Evolutionary conservation across 2,797 vertebrate genomes (phyloP).

Genomic region (Spinus pinus): DNA sequence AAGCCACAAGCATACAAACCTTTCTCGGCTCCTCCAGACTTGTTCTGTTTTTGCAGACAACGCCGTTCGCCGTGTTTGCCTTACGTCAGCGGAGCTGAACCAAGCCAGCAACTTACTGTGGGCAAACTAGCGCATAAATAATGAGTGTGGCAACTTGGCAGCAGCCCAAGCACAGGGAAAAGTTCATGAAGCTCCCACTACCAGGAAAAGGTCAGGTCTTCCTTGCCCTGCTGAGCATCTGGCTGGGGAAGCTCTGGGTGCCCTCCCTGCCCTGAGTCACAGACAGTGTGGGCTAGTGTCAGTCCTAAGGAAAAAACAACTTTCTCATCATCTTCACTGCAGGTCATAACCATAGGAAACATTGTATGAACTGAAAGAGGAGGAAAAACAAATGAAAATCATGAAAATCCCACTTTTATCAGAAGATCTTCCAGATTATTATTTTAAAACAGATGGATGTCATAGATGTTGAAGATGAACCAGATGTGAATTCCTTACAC

Average conservation of each 20-base stretch:
- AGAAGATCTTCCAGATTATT: not conserved
- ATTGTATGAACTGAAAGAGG: not conserved
- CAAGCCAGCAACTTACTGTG: not conserved
- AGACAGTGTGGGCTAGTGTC: not conserved
- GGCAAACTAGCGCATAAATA: not conserved
- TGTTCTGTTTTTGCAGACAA: not conserved
- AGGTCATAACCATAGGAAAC: not conserved
- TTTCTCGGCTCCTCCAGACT: not conserved
- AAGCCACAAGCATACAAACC: not conserved
- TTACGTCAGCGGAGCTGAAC: not conserved
- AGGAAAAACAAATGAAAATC: not conserved
- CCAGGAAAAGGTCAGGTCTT: not conserved
- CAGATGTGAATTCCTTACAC: not conserved
- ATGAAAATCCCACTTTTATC: not conserved
- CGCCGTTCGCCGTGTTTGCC: accelerated
- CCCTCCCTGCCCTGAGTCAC: not conserved
- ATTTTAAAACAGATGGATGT: not conserved
- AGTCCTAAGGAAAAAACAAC: not conserved
- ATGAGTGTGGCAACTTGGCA: not conserved
- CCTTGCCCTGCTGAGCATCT: not conserved
- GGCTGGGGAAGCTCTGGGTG: not conserved
- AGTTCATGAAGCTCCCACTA: not conserved
- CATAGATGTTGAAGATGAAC: not conserved
- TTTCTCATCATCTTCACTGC: not conserved
- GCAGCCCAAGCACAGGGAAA: not conserved